Evolutionary conservation across 1,140 invertebrate species (phyloP).

Genomic region (Heliconius congener): DNA sequence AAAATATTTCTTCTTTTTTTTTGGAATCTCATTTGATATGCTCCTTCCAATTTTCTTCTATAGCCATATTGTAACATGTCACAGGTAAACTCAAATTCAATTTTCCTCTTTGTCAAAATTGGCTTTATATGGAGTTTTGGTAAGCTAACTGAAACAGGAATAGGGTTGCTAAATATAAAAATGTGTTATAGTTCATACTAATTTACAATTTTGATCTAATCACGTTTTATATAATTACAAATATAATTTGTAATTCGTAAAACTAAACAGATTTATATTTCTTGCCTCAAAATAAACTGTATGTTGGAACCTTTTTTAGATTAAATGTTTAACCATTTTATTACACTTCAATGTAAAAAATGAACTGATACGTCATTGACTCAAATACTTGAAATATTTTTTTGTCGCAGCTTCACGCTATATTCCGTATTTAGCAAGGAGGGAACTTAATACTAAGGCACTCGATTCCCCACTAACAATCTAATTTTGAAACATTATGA

Average conservation of each 20-base stretch:
- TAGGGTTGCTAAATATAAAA: neutral
- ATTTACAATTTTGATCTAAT: no score
- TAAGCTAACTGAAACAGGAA: constrained; percentile 51
- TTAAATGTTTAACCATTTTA: neutral
- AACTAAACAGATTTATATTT: no score
- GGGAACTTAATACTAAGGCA: no score
- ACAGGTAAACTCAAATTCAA: constrained; percentile 48
- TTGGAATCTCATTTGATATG: neutral
- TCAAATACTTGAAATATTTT: no score
- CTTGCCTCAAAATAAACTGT: neutral
- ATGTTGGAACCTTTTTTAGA: neutral
- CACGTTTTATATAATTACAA: no score
- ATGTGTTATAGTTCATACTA: neutral
- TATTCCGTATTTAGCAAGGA: no score
- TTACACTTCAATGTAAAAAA: no score
- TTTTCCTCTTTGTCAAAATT: constrained; percentile 53
- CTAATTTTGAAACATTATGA: no score
- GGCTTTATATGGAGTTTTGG: constrained; percentile 54
- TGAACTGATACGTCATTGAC: no score
- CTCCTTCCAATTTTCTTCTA: constrained; percentile 22
- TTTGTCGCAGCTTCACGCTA: no score
- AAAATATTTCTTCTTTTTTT: neutral
- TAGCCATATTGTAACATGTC: constrained; percentile 34
- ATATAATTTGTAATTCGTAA: no score
- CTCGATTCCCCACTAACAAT: no score